Evolutionary conservation across 2,797 vertebrate species (phyloP).

Genomic region (Vireo griseus): DNA sequence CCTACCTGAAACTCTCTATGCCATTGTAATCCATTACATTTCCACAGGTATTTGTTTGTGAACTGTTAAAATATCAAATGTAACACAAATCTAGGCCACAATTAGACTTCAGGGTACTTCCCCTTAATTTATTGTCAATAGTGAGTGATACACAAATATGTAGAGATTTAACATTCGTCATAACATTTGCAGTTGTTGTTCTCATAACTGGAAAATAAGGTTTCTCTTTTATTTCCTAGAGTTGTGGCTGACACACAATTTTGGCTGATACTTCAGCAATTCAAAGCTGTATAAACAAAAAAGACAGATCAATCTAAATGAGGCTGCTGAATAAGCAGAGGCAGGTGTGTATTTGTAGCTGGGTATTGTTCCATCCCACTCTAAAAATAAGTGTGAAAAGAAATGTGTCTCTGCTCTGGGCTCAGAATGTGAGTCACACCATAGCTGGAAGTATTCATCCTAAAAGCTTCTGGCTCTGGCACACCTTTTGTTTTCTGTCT

Average conservation of each 20-base stretch:
- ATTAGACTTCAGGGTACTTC: background rate
- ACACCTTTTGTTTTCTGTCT: background rate
- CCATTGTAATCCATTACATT: background rate
- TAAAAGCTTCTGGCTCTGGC: background rate
- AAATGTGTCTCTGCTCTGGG: background rate
- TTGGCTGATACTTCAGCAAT: conserved; percentile 18
- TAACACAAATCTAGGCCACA: background rate
- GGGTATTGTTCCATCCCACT: background rate
- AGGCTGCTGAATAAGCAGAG: conserved; percentile 43
- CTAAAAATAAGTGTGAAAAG: conserved; percentile 37
- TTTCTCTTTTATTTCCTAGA: conserved; percentile 11
- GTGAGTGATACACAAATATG: background rate
- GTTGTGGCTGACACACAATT: conserved; percentile 9
- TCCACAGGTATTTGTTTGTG: background rate
- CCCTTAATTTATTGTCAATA: background rate
- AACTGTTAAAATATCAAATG: background rate
- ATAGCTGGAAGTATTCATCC: background rate
- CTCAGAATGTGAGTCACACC: background rate
- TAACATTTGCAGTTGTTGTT: background rate
- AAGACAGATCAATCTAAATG: background rate
- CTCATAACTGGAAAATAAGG: background rate
- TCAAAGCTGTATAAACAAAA: conserved; percentile 16
- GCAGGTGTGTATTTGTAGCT: background rate
- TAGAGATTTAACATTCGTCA: background rate
- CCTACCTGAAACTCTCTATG: background rate